Evolutionary conservation across 2,797 vertebrate species (phyloP).

Genomic region (Ctenopoma kingsleyae): DNA sequence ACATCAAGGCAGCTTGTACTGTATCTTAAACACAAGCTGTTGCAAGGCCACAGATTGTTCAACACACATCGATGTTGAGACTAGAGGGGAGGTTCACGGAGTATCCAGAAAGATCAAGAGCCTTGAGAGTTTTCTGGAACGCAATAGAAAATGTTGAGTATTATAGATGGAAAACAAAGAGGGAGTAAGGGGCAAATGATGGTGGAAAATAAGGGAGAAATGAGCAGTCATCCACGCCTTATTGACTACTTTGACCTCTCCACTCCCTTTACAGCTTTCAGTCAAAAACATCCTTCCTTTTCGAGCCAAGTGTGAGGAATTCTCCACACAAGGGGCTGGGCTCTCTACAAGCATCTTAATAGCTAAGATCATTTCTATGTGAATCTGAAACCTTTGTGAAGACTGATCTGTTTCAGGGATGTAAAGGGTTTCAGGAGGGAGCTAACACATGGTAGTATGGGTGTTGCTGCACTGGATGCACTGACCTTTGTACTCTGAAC

Average conservation of each 20-base stretch:
- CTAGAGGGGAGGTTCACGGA: conserved; percentile 13
- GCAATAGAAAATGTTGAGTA: neutral
- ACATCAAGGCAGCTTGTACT: conserved; percentile 19
- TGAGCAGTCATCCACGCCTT: conserved; percentile 15
- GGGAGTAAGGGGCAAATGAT: neutral
- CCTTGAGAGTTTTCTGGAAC: conserved; percentile 24
- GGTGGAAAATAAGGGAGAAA: neutral
- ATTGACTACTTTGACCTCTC: conserved; percentile 31
- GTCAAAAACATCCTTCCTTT: neutral
- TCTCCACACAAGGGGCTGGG: neutral
- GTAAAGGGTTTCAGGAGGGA: neutral
- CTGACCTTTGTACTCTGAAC: conserved; percentile 47
- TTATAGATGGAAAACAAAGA: neutral
- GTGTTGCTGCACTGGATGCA: conserved; percentile 10
- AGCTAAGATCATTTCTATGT: neutral
- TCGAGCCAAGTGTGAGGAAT: neutral
- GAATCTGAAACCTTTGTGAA: neutral
- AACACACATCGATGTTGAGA: conserved; percentile 41
- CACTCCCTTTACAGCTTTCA: conserved; percentile 16
- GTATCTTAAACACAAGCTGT: conserved; percentile 25
- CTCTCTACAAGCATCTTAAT: conserved; percentile 14
- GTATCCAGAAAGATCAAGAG: conserved; percentile 1
- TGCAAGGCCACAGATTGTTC: conserved; percentile 55
- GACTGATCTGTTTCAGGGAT: conserved; percentile 8
- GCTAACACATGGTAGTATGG: neutral